A percentile compares a stretch with the other conserved stretches of the same genome.
phyloP scores from a whole-genome alignment of 2,888 invertebrate genomes.

The Pammene aurita region DNA sequence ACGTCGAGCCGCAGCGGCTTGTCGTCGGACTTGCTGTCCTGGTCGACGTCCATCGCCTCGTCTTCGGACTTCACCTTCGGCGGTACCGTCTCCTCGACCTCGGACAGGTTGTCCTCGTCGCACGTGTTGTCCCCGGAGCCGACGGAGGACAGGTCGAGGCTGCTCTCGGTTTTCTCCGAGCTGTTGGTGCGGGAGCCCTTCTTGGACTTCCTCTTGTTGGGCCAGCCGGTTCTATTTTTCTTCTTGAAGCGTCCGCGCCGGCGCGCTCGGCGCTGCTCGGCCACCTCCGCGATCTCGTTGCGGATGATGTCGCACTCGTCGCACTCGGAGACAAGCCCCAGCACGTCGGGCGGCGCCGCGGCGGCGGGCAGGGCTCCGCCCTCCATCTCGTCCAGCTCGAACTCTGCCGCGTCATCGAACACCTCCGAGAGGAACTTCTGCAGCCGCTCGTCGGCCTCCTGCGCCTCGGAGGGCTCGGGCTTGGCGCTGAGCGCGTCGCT shows the following conservation, averaged over 20 bases:
- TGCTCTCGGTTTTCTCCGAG: slow-evolving; percentile 62
- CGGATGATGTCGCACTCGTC: slow-evolving; percentile 73
- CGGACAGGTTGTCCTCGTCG: slow-evolving; percentile 52
- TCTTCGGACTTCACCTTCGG: slow-evolving; percentile 50
- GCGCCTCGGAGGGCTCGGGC: slow-evolving; percentile 63
- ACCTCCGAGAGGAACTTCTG: slow-evolving; percentile 75
- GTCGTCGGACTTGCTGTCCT: slow-evolving; percentile 39
- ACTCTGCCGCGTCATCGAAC: slow-evolving; percentile 76
- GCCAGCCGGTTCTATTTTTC: slow-evolving; percentile 93
- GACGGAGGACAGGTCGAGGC: slow-evolving; percentile 65
- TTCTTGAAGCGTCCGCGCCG: slow-evolving; percentile 84
- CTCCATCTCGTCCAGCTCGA: slow-evolving; percentile 59
- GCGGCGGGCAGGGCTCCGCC: slow-evolving; percentile 61
- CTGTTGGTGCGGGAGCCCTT: slow-evolving; percentile 65
- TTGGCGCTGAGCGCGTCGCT: slow-evolving; percentile 67
- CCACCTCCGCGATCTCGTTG: slow-evolving; percentile 63
- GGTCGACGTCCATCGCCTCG: slow-evolving; percentile 48
- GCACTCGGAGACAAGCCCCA: slow-evolving; percentile 73
- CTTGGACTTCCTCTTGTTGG: slow-evolving; percentile 79
- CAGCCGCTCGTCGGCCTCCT: slow-evolving; percentile 70
- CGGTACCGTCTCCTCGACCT: slow-evolving; percentile 47
- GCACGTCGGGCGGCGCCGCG: slow-evolving; percentile 71
- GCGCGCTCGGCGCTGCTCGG: slow-evolving; percentile 58
- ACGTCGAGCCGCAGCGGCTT: slow-evolving; percentile 55
- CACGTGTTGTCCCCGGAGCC: slow-evolving; percentile 66